Evolutionary conservation across 2,888 invertebrate genomes (phyloP), one percentile per base, ranked within the genome.

Genomic region (Plebejus anna): DNA sequence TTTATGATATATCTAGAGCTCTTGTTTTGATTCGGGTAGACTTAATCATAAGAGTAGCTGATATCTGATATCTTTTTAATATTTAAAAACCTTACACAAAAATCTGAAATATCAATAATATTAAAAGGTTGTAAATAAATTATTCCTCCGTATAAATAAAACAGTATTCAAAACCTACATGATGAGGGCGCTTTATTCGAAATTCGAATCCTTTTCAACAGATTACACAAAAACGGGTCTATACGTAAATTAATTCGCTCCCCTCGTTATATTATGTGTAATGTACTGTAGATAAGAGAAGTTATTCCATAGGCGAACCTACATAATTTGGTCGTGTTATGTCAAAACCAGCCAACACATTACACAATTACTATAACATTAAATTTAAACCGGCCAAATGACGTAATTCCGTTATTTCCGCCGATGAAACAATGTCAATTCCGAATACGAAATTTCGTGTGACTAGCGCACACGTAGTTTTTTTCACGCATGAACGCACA

Each of bases 121-220:
- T 32, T 28, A 61, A 61, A 61, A 61, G 28, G 28, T 1, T 13
- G 28, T 61, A 61, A 28, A 61, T 4, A 61, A 61, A 32, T 28
- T 28, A 61, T 28, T 28, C 61, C 11, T 61, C 11, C 28, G 28
- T 61, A 61, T 61, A 61, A 9, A 28, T 61, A 11, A 61, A 61
- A 28, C 28, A 61, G 28, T 28, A 61, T 61, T 61, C 28, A 61
- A 13, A 61, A 61, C 22, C 28, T 61, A 61, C 61, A 28, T 32
- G 61, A 61, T 61, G 61, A 28, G 11, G 11, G 28, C 61, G 61
- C 28, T 61, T 61, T 61, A 61, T 61, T 22, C 59, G 61, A 61
- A 61, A 61, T 61, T 22, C 59, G 61, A 61, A 61, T 28, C 28
- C 61, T 61, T 61, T 61, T 61, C 61, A 61, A 61, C 59, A 22